Percentiles rank a stretch among this genome's conserved stretches.
Conservation (phyloP, 2,797 vertebrate genomes). For the Echiichthys vipera region DNA sequence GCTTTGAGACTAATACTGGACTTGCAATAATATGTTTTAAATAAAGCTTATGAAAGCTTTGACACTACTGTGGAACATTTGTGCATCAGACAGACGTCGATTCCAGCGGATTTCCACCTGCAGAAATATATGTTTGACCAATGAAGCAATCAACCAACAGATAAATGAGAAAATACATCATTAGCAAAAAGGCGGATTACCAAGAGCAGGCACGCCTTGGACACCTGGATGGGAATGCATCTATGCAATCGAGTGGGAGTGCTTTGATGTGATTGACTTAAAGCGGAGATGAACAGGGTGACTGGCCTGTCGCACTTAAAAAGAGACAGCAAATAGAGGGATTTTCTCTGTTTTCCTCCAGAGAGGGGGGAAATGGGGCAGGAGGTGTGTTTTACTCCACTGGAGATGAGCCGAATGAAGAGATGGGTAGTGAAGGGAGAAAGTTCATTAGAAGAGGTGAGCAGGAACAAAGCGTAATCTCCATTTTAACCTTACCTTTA, state of each 20-base stretch:
- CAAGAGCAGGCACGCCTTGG: too few species aligned
- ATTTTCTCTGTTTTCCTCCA: constrained; percentile 54
- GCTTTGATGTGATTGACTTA: constrained; percentile 39
- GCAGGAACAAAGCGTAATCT: constrained; percentile 80
- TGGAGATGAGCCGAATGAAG: constrained; percentile 62
- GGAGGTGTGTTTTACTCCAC: constrained; percentile 51
- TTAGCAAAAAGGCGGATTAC: too few species aligned
- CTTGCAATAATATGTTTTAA: constrained; percentile 10
- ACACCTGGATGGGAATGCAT: not conserved
- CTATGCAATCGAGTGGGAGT: constrained; percentile 25
- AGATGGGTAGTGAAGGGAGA: constrained; percentile 72
- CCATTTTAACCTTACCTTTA: constrained; percentile 84
- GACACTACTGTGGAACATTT: too few species aligned
- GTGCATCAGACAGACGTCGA: too few species aligned
- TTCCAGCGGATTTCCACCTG: too few species aligned
- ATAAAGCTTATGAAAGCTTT: too few species aligned
- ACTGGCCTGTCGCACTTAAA: constrained; percentile 39
- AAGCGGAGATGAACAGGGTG: constrained; percentile 46
- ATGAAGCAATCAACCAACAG: too few species aligned
- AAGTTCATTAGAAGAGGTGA: constrained; percentile 81
- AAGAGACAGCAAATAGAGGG: constrained; percentile 43
- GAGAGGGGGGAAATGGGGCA: constrained; percentile 46
- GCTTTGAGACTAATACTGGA: not conserved
- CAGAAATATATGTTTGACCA: too few species aligned
- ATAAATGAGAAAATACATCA: too few species aligned